Evolutionary conservation across 2,113 vertebrate genomes (phyloP).

Genomic region (Formicarius rufipectus): DNA sequence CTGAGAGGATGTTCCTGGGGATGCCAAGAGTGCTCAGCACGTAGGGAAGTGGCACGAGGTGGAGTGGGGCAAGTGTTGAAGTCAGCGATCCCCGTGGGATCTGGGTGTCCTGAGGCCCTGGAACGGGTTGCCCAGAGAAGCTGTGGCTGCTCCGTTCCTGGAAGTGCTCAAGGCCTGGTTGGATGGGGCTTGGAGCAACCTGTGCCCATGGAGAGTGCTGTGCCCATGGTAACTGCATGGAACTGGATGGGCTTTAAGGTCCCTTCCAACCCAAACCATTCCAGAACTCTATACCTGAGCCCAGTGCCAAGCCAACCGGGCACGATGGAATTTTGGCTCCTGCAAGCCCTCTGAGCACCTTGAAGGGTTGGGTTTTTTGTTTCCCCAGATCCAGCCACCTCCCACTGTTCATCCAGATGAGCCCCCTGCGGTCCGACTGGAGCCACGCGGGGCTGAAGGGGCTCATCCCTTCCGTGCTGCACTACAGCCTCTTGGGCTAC

Average conservation of each 20-base stretch:
- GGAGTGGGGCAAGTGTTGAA: background rate
- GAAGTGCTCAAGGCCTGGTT: background rate
- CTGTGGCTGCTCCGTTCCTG: background rate
- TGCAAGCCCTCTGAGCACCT: accelerated
- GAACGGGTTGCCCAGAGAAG: background rate
- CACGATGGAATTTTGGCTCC: accelerated
- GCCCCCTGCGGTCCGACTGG: constrained; percentile 81
- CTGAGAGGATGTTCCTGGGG: background rate
- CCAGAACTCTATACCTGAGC: background rate
- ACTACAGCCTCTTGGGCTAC: constrained; percentile 90
- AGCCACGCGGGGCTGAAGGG: constrained; percentile 83
- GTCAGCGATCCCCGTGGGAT: too few relatives aligned
- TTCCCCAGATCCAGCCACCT: constrained; percentile 80
- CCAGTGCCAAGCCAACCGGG: accelerated
- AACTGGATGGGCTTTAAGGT: background rate
- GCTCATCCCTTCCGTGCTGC: constrained; percentile 86
- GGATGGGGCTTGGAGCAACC: accelerated
- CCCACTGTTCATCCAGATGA: constrained; percentile 84
- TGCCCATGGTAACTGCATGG: too few relatives aligned
- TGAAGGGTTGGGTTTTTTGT: background rate
- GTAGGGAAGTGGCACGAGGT: background rate
- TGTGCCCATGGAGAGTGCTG: too few relatives aligned
- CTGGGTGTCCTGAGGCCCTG: accelerated
- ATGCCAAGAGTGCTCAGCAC: background rate
- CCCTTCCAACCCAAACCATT: background rate